Conservation (phyloP, 2,888 invertebrate genomes). For the Beris chalybata region DNA sequence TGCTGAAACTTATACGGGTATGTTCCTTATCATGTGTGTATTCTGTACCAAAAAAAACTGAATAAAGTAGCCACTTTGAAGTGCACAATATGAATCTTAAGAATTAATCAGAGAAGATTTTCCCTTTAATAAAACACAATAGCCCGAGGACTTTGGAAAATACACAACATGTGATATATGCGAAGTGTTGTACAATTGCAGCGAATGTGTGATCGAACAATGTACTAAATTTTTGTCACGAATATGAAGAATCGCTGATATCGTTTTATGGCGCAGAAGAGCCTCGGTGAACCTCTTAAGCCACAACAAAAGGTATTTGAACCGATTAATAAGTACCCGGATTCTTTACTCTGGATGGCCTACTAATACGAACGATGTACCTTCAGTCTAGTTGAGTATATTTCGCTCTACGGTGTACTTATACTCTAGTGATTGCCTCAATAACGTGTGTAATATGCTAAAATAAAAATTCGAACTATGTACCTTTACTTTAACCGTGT, state of each 20-base stretch:
- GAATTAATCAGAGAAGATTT: no score
- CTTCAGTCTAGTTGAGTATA: not conserved
- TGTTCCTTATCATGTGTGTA: conserved; percentile 1
- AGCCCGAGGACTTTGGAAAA: no score
- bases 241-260: conserved; percentile 1
- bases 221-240: no score
- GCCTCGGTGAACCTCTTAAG: conserved; percentile 15
- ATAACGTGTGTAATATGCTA: conserved; percentile 2
- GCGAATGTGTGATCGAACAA: no score
- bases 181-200: no score
- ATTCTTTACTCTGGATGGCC: conserved; percentile 35
- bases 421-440: conserved; percentile 10
- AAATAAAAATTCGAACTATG: no score
- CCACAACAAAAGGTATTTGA: conserved; percentile 36
- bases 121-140: no score
- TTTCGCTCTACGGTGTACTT: conserved; percentile 8
- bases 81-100: not conserved
- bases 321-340: conserved; percentile 40
- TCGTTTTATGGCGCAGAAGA: conserved; percentile 1
- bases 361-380: conserved; percentile 22
- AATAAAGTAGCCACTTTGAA: not conserved
- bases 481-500: conserved; percentile 10
- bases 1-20: conserved; percentile 17
- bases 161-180: no score
- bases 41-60: not conserved